Conservation (phyloP, 2,797 vertebrate species). For the Austrolebias charrua region DNA sequence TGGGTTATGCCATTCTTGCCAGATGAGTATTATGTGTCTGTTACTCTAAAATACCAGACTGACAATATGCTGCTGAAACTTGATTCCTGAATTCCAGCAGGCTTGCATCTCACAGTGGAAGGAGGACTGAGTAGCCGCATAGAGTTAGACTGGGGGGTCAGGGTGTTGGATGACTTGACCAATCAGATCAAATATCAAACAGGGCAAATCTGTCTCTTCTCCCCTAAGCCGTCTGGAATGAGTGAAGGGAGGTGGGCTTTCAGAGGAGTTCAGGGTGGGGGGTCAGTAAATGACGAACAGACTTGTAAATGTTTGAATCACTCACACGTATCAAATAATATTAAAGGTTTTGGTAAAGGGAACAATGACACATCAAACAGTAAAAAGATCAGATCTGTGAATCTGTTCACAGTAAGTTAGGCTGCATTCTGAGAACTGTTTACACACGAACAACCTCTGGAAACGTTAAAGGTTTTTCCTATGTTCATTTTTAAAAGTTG, state of each 20-base stretch:
- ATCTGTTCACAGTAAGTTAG: no score
- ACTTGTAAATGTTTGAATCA: slow-evolving; percentile 2
- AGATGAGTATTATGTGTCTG: slow-evolving; percentile 10
- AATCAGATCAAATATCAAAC: slow-evolving; percentile 75
- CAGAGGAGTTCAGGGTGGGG: slow-evolving; percentile 33
- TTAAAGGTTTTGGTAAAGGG: not conserved
- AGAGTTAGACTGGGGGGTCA: slow-evolving; percentile 7
- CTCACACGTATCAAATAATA: not conserved
- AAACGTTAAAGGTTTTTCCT: no score
- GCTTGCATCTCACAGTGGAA: slow-evolving; percentile 55
- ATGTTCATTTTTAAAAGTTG: no score
- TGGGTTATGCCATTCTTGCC: not conserved
- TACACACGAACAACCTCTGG: no score
- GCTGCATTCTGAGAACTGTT: no score
- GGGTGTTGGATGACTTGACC: slow-evolving; percentile 44
- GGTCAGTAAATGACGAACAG: slow-evolving; percentile 17
- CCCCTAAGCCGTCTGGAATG: slow-evolving; percentile 58
- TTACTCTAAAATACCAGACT: slow-evolving; percentile 40
- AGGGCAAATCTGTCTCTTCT: slow-evolving; percentile 51
- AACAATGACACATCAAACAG: not conserved
- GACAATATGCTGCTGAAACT: slow-evolving; percentile 58
- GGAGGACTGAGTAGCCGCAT: slow-evolving; percentile 7
- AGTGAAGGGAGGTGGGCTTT: slow-evolving; percentile 55
- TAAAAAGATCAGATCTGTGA: not conserved
- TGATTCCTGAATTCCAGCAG: slow-evolving; percentile 64